Base-by-base conservation (phyloP, 2,113 vertebrate genomes). In the Rhinolophus ferrumequinum region DNA sequence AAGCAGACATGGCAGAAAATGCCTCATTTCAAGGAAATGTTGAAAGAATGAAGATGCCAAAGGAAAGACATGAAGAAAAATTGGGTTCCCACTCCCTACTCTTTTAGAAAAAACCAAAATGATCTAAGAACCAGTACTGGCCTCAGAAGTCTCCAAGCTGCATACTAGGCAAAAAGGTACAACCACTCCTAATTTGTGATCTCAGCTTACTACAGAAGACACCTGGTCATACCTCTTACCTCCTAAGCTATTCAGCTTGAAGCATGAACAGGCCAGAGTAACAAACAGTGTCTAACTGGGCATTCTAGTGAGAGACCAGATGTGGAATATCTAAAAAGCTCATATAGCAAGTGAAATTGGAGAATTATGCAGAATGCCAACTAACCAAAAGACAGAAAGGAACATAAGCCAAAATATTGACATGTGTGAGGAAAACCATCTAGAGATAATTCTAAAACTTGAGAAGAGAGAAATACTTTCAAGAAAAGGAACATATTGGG, bases 311-410 rank as follows among this genome's bases (percentile, higher is more conserved):
- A 95, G 33, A 92, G 33, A 80, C 38, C 18, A 64, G 22, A 83
- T 69, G 12, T 5, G 56, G 66, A 93, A 24, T 30, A 75, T 33
- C 76, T 73, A 44, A 30, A 96, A 89, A 92, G 18, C 8, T 77
- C 62, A 47, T 12, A 26, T 66, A 35, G 72, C 88, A 94, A 67
- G 69, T 80, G 38, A 93, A 92, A 90, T 50, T 50, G 30, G 75
- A 77, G 33, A 92, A 35, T 64, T 90, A 52, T 77, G 26, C 35
- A 94, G 79, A 88, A 88, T 84, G 80, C 26, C 64, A 96, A 88
- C 56, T 79, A 75, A 93, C 52, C 69, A 88, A 90, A 67, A 96
- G 70, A 69, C 72, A 87, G 83, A 89, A 95, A 87, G 83, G 52
- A 70, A 77, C 18, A 33, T 12, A 70, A 64, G 19, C 56, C 90